Conservation (phyloP, 1,140 invertebrate genomes). For the Pemphigus obesinymphae region DNA sequence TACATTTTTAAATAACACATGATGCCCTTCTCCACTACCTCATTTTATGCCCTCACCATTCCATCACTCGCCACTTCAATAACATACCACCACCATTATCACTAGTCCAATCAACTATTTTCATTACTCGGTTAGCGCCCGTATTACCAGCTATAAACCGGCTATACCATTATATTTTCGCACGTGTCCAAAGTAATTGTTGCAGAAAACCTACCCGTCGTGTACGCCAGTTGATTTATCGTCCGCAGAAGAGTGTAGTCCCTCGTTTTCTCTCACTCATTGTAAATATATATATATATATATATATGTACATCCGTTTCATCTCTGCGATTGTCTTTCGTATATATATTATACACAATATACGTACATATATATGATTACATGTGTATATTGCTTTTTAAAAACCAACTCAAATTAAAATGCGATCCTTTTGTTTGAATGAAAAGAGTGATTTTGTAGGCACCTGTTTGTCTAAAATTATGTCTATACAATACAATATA, state of each 20-base stretch:
- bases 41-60: too few species aligned
- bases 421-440: too few species aligned
- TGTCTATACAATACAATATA: too few species aligned
- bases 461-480: too few species aligned
- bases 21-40: not conserved
- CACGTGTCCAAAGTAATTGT: constrained; percentile 10
- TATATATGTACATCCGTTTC: not conserved
- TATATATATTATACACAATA: not conserved
- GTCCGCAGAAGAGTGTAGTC: not conserved
- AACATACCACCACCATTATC: not conserved
- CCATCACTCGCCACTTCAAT: not conserved
- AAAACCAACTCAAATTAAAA: not conserved
- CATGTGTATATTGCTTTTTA: not conserved
- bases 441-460: too few species aligned
- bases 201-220: not conserved
- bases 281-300: not conserved
- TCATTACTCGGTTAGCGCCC: not conserved
- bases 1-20: not conserved
- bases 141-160: not conserved
- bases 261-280: not conserved
- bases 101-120: not conserved
- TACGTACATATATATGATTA: not conserved
- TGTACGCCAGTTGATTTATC: not conserved
- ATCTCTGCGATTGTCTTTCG: not conserved
- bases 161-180: constrained; percentile 5